Percentiles rank a stretch among this genome's conserved stretches.
Conservation (phyloP, 2,113 vertebrate genomes). For the Brachyhypopomus occidentalis region DNA sequence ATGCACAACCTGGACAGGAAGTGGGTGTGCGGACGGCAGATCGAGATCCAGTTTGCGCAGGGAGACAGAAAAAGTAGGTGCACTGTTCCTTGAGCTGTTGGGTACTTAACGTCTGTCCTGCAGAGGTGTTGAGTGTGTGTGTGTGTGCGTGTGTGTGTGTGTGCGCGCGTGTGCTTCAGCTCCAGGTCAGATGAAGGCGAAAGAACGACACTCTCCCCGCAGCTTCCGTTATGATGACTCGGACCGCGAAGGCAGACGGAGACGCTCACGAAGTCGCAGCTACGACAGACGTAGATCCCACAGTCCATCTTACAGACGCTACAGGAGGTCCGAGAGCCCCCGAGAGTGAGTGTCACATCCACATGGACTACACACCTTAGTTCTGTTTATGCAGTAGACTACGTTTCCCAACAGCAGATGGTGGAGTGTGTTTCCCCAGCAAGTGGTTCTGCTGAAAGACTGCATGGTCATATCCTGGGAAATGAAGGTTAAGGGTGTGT, state of each 20-base stretch:
- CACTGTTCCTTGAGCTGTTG: too few relatives aligned
- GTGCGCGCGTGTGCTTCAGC: conserved; percentile 75
- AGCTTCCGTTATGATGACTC: conserved; percentile 86
- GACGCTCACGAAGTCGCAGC: conserved; percentile 90
- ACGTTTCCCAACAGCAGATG: too few relatives aligned
- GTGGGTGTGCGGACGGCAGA: conserved; percentile 96
- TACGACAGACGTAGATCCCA: conserved; percentile 86
- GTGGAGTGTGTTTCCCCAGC: not conserved
- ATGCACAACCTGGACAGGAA: conserved; percentile 96
- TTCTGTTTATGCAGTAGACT: too few relatives aligned
- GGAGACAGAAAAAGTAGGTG: conserved; percentile 94
- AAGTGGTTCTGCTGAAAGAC: too few relatives aligned
- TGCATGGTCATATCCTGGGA: too few relatives aligned
- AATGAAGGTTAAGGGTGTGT: conserved; percentile 62
- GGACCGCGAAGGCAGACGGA: conserved; percentile 70
- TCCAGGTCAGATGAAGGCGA: conserved; percentile 95
- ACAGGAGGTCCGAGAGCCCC: conserved; percentile 88
- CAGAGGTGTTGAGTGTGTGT: not conserved
- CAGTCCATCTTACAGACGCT: conserved; percentile 87
- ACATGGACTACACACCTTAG: not conserved
- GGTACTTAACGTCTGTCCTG: too few relatives aligned
- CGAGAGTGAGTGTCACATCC: conserved; percentile 82
- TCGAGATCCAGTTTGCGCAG: conserved; percentile 98
- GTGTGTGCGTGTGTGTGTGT: not conserved
- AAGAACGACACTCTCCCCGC: conserved; percentile 87